Base-by-base conservation (phyloP, 2,888 invertebrate genomes). In the Metallyticus violacea region DNA sequence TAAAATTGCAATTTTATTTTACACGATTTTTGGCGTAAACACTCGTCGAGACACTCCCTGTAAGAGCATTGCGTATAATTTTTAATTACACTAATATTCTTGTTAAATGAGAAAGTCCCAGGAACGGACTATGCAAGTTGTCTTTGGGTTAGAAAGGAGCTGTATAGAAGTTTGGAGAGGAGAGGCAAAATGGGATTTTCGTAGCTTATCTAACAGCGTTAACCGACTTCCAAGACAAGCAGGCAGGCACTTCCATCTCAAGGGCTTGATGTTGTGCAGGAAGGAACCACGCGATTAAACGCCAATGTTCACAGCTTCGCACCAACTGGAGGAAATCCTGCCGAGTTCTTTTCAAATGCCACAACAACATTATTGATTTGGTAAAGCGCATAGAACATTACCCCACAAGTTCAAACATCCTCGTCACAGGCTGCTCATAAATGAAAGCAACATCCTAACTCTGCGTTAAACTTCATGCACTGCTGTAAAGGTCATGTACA, bases 1-100 rank as follows among this genome's bases (percentile, higher is more conserved):
- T 81, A 86, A 86, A 86, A 84, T 83, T 83, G 84, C 83, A 77
- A 77, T 83, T 86, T 86, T 84, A 86, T 86, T 84, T 85, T 85
- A 85, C 81, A 25, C 81, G 81, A 62, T 40, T 86, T 81, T 77
- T 27, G 22, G n/a, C 40, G 22, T 62, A 40, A 76, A 83, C 28
- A 76, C 83, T 0, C 25, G 40, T 62, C 40, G 4, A 22, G 15
- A 62, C 22, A 62, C 4, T 22, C 40, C 40, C 4, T 4, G 40
- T 15, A 62, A 62, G 22, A 62, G 22, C 40, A 62, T 62, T 62
- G 15, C 40, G 15, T 62, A 62, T 62, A 62, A 62, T 15, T 62
- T 62, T 62, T 62, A 62, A 62, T 62, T 62, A 62, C 15, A 62
- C 15, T 62, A 62, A 62, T 62, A 62, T 62, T 40, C 40, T 62